These are phyloP conservation scores for Chirona hameri DNA, from an alignment of 2,888 invertebrate genomes.

Conservation along the genomic window DNA sequence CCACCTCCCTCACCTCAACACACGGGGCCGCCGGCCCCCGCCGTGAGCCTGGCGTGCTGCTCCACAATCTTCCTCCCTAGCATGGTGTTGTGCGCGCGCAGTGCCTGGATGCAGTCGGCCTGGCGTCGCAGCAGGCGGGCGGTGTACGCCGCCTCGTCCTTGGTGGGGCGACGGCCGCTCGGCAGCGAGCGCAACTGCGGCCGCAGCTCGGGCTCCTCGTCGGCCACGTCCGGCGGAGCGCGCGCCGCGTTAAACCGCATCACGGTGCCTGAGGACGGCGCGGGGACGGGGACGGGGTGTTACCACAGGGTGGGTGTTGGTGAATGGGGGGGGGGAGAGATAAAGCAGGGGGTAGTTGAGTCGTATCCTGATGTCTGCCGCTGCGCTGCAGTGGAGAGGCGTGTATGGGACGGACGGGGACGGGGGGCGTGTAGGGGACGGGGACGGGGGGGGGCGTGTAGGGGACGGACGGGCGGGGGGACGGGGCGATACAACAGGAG, in stretches of 20 bases:
- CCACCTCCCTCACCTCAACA: too few species aligned
- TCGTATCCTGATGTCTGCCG: too few species aligned
- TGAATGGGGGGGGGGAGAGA: too few species aligned
- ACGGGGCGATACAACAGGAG: too few species aligned
- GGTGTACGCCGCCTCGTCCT: background rate
- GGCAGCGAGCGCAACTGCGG: background rate
- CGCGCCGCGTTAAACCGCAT: slow-evolving; percentile 22
- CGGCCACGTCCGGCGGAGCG: slow-evolving; percentile 9
- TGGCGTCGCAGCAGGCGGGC: background rate
- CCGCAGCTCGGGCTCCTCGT: slow-evolving; percentile 1
- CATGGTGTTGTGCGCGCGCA: slow-evolving; percentile 26
- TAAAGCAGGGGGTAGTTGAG: too few species aligned
- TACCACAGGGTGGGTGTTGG: too few species aligned
- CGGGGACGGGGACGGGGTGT: too few species aligned
- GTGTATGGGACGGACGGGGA: too few species aligned
- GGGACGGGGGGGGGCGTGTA: too few species aligned
- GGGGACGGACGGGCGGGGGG: too few species aligned
- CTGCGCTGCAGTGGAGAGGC: too few species aligned
- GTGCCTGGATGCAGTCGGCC: slow-evolving; percentile 6
- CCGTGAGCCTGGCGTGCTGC: background rate
- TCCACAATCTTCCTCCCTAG: background rate
- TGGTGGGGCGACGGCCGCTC: background rate
- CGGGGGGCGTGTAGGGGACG: too few species aligned
- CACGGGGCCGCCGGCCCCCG: background rate
- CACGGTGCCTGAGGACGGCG: slow-evolving; percentile 5